phyloP scores from a whole-genome alignment of 2,888 invertebrate species.

The Phyllotreta cruciferae region DNA sequence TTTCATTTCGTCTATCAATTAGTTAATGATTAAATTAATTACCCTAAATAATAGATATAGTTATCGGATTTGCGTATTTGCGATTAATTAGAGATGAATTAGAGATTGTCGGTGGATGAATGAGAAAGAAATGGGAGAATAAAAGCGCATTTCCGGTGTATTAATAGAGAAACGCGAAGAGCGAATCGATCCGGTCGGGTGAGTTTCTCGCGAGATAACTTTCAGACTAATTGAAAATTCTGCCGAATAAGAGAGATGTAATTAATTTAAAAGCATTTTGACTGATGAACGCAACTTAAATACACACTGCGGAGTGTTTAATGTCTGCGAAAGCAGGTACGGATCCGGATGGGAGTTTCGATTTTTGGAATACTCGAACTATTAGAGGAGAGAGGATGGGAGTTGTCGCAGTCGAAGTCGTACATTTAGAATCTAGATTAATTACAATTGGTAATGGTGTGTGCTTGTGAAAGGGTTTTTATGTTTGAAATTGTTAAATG shows the following conservation, averaged over 20 bases:
- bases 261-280: constrained; percentile 46
- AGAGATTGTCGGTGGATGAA: too few species aligned
- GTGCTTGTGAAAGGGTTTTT: too few species aligned
- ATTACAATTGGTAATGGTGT: too few species aligned
- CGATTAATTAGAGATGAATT: too few species aligned
- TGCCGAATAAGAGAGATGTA: constrained; percentile 44
- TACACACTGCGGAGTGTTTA: constrained; percentile 28
- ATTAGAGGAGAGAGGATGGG: too few species aligned
- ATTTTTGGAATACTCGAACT: too few species aligned
- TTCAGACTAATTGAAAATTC: constrained; percentile 50
- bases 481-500: too few species aligned
- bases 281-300: constrained; percentile 38
- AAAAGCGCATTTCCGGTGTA: constrained; percentile 4
- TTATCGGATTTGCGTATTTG: too few species aligned
- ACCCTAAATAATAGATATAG: too few species aligned
- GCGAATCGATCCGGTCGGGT: constrained; percentile 18
- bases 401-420: too few species aligned
- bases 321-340: constrained; percentile 29
- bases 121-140: constrained; percentile 1
- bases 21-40: too few species aligned
- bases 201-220: constrained; percentile 35
- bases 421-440: too few species aligned
- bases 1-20: background rate
- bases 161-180: constrained; percentile 23
- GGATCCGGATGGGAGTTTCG: constrained; percentile 2